These are phyloP conservation scores for Cyprinodon variegatus DNA, from an alignment of 2,113 vertebrate genomes.

Conservation along the genomic window DNA sequence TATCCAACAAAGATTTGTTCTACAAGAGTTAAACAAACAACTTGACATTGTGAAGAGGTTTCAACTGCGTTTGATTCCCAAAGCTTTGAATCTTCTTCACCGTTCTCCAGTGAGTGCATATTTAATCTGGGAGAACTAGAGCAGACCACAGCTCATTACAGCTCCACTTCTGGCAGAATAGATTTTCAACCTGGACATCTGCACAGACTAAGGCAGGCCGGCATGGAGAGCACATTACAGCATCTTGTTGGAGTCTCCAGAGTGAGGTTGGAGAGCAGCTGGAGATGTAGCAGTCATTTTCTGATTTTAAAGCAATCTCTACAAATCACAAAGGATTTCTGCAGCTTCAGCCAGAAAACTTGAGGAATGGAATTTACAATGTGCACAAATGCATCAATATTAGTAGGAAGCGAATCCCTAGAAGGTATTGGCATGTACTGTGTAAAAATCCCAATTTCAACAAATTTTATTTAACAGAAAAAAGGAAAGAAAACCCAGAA, in stretches of 20 bases:
- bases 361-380: not conserved
- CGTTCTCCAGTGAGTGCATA: not conserved
- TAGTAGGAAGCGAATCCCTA: not conserved
- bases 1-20: not conserved
- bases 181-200: constrained; percentile 2
- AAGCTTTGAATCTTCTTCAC: not conserved
- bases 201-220: constrained; percentile 1
- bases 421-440: not conserved
- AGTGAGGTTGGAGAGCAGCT: not conserved
- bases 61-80: not conserved
- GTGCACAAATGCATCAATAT: not conserved
- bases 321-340: not conserved
- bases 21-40: not conserved
- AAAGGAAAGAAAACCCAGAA: not conserved
- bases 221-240: not conserved
- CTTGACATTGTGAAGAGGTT: not conserved
- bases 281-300: not conserved
- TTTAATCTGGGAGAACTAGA: not conserved
- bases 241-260: not conserved
- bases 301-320: not conserved
- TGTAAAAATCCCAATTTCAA: not conserved
- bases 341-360: not conserved
- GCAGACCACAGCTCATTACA: not conserved
- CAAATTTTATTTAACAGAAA: not conserved
- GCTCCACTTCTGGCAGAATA: constrained; percentile 4